Conservation (phyloP, 2,888 invertebrate species). For the Meiosimyza platycephala region DNA sequence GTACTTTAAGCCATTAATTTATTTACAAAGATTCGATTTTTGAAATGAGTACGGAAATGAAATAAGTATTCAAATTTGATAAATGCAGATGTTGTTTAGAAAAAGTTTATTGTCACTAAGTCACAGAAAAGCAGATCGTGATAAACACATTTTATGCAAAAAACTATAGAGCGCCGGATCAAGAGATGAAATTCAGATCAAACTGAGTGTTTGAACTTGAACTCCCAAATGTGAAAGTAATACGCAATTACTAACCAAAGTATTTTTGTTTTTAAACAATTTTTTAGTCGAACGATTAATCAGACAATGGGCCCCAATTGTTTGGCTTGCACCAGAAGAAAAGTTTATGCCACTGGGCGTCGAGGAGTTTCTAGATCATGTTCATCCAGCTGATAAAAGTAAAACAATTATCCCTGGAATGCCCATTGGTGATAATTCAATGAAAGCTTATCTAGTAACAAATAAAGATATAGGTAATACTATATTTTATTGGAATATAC, state of each 20-base stretch:
- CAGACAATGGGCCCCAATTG: conserved; percentile 74
- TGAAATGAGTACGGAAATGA: no score
- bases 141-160: no score
- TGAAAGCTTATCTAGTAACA: conserved; percentile 69
- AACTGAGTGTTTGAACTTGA: no score
- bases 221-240: neutral
- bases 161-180: no score
- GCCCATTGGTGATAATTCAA: conserved; percentile 62
- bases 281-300: conserved; percentile 68
- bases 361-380: conserved; percentile 72
- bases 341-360: conserved; percentile 74
- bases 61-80: no score
- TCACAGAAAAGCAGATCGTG: no score
- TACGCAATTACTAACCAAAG: neutral
- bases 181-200: no score
- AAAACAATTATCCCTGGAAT: conserved; percentile 54
- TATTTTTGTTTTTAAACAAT: conserved; percentile 10
- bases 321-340: conserved; percentile 76
- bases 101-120: no score
- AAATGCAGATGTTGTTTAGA: no score
- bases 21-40: no score
- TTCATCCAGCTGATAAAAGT: conserved; percentile 66
- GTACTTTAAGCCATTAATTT: no score
- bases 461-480: conserved; percentile 67
- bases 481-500: neutral